Conservation (phyloP, 2,888 invertebrate species). For the Hartigia nigra region DNA sequence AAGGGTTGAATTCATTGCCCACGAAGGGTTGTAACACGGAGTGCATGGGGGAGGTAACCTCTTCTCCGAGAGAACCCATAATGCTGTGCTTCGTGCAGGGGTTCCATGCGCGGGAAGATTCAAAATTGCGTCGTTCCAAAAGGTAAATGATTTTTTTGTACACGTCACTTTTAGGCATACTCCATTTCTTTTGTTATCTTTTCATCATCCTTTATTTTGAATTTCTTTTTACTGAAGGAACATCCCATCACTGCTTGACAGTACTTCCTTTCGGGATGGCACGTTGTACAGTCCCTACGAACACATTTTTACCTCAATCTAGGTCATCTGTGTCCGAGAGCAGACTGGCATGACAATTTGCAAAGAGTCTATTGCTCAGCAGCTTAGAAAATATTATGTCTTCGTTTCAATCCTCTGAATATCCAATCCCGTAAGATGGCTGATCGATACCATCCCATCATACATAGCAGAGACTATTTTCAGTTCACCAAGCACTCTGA, state of each 20-base stretch:
- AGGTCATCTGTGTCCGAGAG: background rate
- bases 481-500: background rate
- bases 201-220: background rate
- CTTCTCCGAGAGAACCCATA: constrained; percentile 64
- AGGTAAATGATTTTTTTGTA: constrained; percentile 42
- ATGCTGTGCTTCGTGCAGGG: constrained; percentile 80
- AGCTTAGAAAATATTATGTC: background rate
- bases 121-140: constrained; percentile 52
- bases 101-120: constrained; percentile 67
- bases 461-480: background rate
- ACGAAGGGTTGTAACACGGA: background rate
- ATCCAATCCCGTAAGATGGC: background rate
- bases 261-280: background rate
- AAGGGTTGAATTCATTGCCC: background rate
- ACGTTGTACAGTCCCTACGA: background rate
- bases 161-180: background rate
- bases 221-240: background rate
- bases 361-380: background rate
- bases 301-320: background rate
- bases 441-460: background rate
- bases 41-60: constrained; percentile 54
- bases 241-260: background rate
- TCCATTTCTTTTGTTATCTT: background rate
- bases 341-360: background rate
- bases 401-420: background rate